Evolutionary conservation across 1,140 invertebrate genomes (phyloP).

Genomic region (Cotesia typhae): DNA sequence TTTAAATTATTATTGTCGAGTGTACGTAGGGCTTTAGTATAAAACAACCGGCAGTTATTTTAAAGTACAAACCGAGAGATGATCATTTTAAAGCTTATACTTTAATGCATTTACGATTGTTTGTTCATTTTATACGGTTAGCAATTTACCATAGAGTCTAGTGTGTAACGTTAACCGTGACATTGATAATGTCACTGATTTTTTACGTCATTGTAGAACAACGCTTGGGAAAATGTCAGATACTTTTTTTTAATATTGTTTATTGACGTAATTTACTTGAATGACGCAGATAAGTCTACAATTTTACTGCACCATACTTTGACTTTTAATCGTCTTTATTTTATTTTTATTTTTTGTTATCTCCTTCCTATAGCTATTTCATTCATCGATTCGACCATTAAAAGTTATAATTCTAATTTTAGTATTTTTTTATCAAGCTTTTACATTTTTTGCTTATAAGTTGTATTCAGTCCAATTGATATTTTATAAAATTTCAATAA

Average conservation of each 20-base stretch:
- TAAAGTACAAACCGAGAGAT: constrained; percentile 1
- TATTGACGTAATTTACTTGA: not conserved
- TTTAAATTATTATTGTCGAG: constrained; percentile 3
- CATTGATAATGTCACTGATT: constrained; percentile 22
- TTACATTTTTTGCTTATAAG: not conserved
- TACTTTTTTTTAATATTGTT: not conserved
- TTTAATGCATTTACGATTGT: constrained; percentile 7
- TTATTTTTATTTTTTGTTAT: not conserved
- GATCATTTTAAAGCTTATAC: not conserved
- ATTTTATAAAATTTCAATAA: too few relatives aligned
- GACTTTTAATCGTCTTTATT: not conserved
- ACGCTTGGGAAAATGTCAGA: constrained; percentile 1
- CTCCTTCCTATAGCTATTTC: too few relatives aligned
- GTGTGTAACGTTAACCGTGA: constrained; percentile 13
- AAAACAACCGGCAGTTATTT: constrained; percentile 17
- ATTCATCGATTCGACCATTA: too few relatives aligned
- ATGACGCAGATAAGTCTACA: not conserved
- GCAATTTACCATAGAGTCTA: constrained; percentile 9
- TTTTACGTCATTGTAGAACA: not conserved
- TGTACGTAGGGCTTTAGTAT: not conserved
- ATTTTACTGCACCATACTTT: not conserved
- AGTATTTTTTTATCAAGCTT: not conserved
- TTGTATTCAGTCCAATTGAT: too few relatives aligned
- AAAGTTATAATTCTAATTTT: too few relatives aligned
- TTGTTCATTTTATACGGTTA: constrained; percentile 7